Conservation (phyloP, 2,888 invertebrate genomes). For the Xiphydria camelus region DNA sequence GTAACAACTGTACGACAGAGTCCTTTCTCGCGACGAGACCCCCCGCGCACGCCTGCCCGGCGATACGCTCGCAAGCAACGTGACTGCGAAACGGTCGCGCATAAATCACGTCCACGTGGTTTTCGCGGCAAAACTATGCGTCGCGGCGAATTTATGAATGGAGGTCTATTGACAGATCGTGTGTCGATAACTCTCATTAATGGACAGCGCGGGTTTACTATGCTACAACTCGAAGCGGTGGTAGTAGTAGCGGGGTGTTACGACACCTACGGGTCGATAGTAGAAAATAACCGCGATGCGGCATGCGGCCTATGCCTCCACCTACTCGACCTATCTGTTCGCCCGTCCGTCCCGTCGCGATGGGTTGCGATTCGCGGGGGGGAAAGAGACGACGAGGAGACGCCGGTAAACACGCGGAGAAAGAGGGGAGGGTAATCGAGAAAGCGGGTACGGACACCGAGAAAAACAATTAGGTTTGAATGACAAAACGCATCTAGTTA, state of each 20-base stretch:
- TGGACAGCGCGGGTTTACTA: conserved; percentile 28
- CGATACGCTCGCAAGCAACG: conserved; percentile 4
- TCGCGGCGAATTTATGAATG: conserved; percentile 44
- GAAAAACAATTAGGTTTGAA: too few species aligned
- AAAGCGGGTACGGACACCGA: too few species aligned
- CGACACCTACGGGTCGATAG: background rate
- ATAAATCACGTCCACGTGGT: conserved; percentile 33
- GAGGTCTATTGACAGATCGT: conserved; percentile 48
- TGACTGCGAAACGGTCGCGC: conserved; percentile 11
- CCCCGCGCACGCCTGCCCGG: too few species aligned
- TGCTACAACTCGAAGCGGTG: background rate
- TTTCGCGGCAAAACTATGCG: conserved; percentile 42
- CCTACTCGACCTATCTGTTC: too few species aligned
- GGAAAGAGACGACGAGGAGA: conserved; percentile 15
- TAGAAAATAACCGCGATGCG: background rate
- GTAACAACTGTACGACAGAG: too few species aligned
- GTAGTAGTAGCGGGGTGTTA: background rate
- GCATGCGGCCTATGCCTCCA: conserved; percentile 3
- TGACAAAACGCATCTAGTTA: too few species aligned
- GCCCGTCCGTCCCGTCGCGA: conserved; percentile 11
- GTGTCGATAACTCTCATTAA: conserved; percentile 44
- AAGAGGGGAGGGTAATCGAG: conserved; percentile 4
- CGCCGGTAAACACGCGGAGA: conserved; percentile 9
- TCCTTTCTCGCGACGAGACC: too few species aligned
- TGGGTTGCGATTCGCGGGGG: conserved; percentile 26